Conservation (phyloP, 2,113 vertebrate species). For the Mobula birostris region DNA sequence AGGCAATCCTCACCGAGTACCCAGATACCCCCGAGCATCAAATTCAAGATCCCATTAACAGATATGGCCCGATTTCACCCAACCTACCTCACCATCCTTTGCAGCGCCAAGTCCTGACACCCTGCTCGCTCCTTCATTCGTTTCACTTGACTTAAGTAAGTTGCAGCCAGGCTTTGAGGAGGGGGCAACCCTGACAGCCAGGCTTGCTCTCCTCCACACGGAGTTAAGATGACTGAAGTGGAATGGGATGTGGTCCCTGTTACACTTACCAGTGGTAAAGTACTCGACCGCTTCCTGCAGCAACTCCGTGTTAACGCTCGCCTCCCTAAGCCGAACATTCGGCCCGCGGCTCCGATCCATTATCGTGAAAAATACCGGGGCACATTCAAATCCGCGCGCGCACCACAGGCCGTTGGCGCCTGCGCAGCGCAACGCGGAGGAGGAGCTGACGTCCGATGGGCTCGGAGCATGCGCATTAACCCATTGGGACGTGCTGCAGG, state of each 20-base stretch:
- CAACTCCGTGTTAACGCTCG: neutral
- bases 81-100: no score
- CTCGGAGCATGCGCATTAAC: neutral
- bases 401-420: neutral
- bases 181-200: neutral
- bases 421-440: neutral
- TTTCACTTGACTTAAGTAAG: neutral
- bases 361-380: neutral
- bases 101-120: neutral
- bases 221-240: no score
- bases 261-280: neutral
- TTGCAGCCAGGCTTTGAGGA: neutral
- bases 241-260: neutral
- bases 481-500: neutral
- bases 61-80: neutral
- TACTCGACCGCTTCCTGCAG: constrained; percentile 8
- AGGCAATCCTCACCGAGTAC: neutral
- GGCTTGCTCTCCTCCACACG: neutral
- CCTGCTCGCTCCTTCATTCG: neutral
- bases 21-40: neutral
- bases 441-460: neutral
- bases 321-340: neutral
- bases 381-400: constrained; percentile 20
- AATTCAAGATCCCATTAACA: neutral
- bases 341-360: neutral